Evolutionary conservation across 1,140 invertebrate genomes (phyloP), one percentile per base, ranked within the genome.

Genomic region (Leptopilina clavipes): DNA sequence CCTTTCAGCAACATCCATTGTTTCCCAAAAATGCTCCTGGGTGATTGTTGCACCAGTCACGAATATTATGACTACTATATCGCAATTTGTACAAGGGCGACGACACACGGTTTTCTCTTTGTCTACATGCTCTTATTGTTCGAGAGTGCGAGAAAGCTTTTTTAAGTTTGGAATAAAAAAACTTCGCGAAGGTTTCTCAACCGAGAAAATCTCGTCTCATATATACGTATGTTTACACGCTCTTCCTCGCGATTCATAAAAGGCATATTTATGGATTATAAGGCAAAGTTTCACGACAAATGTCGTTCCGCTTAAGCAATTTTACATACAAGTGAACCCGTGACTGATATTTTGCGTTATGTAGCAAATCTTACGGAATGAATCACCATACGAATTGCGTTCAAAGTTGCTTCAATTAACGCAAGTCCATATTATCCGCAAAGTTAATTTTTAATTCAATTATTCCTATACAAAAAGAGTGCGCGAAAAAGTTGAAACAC

Each of bases 11-110:
- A n/a, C n/a, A n/a, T n/a, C n/a, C 25, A 31, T 31, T 31, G 1
- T 3, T 31, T 6, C 25, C 9, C n/a, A 7, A 1, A 10, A 54
- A 17, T 22, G 54, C 54, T 56, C 22, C 54, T 18, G 54, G 19
- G 18, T 10, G 22, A 2, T 56, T 18, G 10, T 56, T 6, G 19
- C 17, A 59, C 1, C 56, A 31, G 56, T 59, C 56, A 59, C 56
- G 56, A 59, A 14, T 59, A 59, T 59, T 59, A 31, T 59, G 56
- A 59, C 56, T 59, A 59, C 22, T n/a, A n/a, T n/a, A 59, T 59
- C 10, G 56, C 22, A 14, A 59, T 5, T 59, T 10, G 19, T 25
- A 59, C n/a, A n/a, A 59, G 56, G 56, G n/a, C n/a, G n/a, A n/a
- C n/a, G n/a, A n/a, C n/a, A n/a, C n/a, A n/a, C n/a, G n/a, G n/a